These are phyloP conservation scores for Xenopus laevis DNA, from an alignment of 2,113 vertebrate species.

Conservation along the genomic window DNA sequence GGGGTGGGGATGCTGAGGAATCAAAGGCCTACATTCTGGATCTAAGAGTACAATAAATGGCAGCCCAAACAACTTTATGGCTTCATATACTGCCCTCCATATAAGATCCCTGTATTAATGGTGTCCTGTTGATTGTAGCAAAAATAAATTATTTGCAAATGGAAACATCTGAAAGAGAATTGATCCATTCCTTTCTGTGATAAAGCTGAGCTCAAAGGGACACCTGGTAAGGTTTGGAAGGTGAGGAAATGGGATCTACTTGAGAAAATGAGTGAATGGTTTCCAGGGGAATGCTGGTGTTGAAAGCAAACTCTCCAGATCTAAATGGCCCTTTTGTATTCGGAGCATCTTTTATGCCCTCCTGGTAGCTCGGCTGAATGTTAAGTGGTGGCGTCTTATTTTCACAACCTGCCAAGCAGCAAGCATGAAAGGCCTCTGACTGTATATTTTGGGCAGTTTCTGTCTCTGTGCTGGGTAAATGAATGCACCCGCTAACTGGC, in stretches of 20 bases:
- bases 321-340: slow-evolving; percentile 38
- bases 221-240: slow-evolving; percentile 33
- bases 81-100: too few relatives aligned
- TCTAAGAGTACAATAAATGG: too few relatives aligned
- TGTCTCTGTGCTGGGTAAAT: slow-evolving; percentile 18
- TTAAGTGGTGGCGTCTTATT: slow-evolving; percentile 43
- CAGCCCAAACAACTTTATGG: too few relatives aligned
- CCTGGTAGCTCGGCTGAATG: slow-evolving; percentile 31
- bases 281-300: slow-evolving; percentile 40
- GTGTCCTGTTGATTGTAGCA: too few relatives aligned
- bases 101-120: too few relatives aligned
- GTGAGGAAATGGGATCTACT: slow-evolving; percentile 43
- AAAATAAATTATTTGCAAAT: neutral
- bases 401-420: slow-evolving; percentile 36
- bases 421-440: slow-evolving; percentile 19
- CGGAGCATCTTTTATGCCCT: slow-evolving; percentile 17
- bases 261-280: slow-evolving; percentile 39
- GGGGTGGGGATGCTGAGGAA: too few relatives aligned
- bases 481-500: neutral
- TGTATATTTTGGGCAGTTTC: slow-evolving; percentile 30
- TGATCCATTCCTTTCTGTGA: slow-evolving; percentile 7
- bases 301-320: slow-evolving; percentile 41
- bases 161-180: slow-evolving; percentile 21
- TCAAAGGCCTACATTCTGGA: too few relatives aligned
- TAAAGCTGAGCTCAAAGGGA: slow-evolving; percentile 23